phyloP scores from a whole-genome alignment of 2,888 invertebrate species.

The Chouioia cunea region DNA sequence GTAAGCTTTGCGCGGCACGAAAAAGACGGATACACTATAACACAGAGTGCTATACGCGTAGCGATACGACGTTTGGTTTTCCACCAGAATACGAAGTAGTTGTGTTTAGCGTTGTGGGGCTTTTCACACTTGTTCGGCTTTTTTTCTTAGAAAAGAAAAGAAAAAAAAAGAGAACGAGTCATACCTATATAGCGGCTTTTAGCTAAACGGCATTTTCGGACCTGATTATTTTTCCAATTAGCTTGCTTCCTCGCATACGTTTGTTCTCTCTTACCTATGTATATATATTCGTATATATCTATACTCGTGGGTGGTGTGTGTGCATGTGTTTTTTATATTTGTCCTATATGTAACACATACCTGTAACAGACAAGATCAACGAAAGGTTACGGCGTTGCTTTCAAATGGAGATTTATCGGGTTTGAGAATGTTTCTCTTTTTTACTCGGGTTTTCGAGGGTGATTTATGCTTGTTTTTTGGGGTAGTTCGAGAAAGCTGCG shows the following conservation, averaged over 20 bases:
- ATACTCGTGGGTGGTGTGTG: conserved; percentile 22
- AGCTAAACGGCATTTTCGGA: conserved; percentile 25
- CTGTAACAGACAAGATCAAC: conserved; percentile 38
- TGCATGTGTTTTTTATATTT: conserved; percentile 10
- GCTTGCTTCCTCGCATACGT: background rate
- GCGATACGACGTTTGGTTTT: too few species aligned
- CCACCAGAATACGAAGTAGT: too few species aligned
- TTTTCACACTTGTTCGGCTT: conserved; percentile 24
- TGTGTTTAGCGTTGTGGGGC: too few species aligned
- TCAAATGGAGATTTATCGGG: conserved; percentile 5
- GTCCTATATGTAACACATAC: conserved; percentile 27
- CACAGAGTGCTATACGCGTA: too few species aligned
- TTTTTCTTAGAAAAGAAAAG: background rate
- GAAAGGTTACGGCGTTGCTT: conserved; percentile 16
- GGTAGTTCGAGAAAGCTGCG: background rate
- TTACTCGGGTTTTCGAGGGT: background rate
- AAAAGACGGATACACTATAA: background rate
- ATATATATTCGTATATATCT: too few species aligned
- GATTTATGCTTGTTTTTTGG: background rate
- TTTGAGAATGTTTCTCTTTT: background rate
- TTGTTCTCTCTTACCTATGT: conserved; percentile 27
- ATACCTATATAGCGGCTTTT: conserved; percentile 24
- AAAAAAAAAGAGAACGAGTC: background rate
- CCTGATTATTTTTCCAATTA: conserved; percentile 44
- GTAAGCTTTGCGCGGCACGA: too few species aligned